These are phyloP conservation scores for Chymomyza procnemis DNA, from an alignment of 2,888 invertebrate species.

Conservation along the genomic window DNA sequence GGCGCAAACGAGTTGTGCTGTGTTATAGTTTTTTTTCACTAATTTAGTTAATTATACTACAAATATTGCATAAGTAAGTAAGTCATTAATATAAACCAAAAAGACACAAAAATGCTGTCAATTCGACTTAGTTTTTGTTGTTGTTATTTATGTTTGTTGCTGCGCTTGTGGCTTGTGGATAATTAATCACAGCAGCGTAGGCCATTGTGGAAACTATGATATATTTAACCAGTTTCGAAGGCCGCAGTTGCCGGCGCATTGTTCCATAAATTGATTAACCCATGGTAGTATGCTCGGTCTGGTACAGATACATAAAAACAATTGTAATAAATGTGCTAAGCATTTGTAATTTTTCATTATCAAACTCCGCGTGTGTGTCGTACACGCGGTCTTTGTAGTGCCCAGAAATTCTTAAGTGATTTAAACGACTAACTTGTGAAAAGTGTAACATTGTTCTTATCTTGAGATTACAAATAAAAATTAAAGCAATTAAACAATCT, in stretches of 20 bases:
- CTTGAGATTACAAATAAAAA: not conserved
- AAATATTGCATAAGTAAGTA: not conserved
- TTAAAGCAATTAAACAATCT: not conserved
- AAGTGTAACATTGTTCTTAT: not conserved
- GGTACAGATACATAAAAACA: not conserved
- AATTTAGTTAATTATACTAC: not conserved
- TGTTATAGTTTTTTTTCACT: not conserved
- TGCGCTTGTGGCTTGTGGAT: not conserved
- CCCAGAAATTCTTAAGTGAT: not conserved
- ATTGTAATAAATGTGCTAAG: not conserved
- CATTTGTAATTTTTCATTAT: not conserved
- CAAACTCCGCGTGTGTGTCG: not conserved
- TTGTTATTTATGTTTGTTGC: not conserved
- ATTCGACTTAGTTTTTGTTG: not conserved
- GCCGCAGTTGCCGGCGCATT: not conserved
- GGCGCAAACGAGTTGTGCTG: slow-evolving; percentile 20
- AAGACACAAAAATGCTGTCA: not conserved
- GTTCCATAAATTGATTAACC: not conserved
- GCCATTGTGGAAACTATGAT: not conserved
- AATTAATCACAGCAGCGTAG: not conserved
- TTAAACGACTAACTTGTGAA: not conserved
- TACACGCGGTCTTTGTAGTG: not conserved
- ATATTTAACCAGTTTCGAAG: not conserved
- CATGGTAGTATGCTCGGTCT: not conserved
- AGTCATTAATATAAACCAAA: slow-evolving; percentile 4